Base-by-base conservation (phyloP, 1,140 invertebrate genomes). In the Lucilia sericata region DNA sequence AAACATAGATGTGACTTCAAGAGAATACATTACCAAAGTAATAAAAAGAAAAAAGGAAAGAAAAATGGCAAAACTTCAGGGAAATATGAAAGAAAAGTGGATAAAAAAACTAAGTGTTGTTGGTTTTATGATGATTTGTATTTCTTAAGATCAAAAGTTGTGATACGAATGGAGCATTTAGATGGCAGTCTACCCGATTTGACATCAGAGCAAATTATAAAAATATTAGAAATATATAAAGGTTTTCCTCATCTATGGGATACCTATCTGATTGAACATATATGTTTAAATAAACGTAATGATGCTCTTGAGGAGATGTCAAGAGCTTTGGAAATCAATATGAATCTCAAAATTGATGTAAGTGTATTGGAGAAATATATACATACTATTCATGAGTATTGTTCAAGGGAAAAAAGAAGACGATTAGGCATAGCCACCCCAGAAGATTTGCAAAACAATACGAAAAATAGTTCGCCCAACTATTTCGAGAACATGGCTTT, bases 221-320 rank as follows among this genome's bases (percentile, higher is more conserved):
- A 36, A 19, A 78, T 84, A 21, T 51, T 76, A 4, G 2, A 74
- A 49, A 80, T 81, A 30, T 84, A 81, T 25, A 12, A 80, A 42
- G 12, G 36, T 19, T 70, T 80, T 42, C 21, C 75, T n/a, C 14
- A 78, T 47, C 76, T 84, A 19, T 84, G 83, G 83, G 55, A 84
- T 81, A 78, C 76, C 21, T 47, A 36, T 13, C n/a, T 80, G 5
- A 80, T 81, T 8, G 34, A 76, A n/a, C 36, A 84, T 30, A 80
- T 76, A 25, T 84, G 76, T 30, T 42, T 17, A 7, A 84, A 84
- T 8, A 84, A 78, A 36, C 83, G 83, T 13, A 75, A 76, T 3
- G 83, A 84, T 25, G 76, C 75, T 25, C 36, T 80, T 5, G 34
- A 80, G 5, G 14, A 42, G 42, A 60, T 84, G 60, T 60, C 25